Conservation (phyloP, 2,888 invertebrate species). For the Nephrotoma appendiculata region DNA sequence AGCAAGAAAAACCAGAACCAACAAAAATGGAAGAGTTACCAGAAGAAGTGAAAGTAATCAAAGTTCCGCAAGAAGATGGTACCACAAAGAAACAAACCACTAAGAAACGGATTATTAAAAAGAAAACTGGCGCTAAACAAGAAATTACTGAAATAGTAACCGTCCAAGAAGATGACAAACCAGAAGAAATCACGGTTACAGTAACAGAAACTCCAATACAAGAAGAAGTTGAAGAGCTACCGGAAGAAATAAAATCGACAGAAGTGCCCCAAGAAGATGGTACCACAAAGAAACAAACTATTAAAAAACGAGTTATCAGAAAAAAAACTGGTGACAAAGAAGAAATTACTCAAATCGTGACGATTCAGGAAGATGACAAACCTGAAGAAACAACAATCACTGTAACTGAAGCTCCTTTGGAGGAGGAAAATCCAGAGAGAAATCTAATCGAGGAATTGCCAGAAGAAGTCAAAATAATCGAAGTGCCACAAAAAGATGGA, state of each 20-base stretch:
- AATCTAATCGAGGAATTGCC: constrained; percentile 13
- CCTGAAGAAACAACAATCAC: constrained; percentile 19
- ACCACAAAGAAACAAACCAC: constrained; percentile 23
- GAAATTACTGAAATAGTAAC: constrained; percentile 27
- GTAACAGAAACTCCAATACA: constrained; percentile 23
- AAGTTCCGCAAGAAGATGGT: constrained; percentile 14
- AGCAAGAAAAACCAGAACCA: not conserved
- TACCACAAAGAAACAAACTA: constrained; percentile 20
- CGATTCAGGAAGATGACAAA: constrained; percentile 28
- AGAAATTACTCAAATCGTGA: constrained; percentile 29
- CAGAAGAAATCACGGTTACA: constrained; percentile 16
- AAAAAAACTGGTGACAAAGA: constrained; percentile 25
- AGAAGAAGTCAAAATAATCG: constrained; percentile 25
- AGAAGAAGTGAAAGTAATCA: constrained; percentile 13
- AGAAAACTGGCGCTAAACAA: constrained; percentile 21
- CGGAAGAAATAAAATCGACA: constrained; percentile 19
- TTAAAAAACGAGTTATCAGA: constrained; percentile 24
- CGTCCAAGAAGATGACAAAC: constrained; percentile 21
- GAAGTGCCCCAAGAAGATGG: constrained; percentile 18
- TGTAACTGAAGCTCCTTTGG: constrained; percentile 21
- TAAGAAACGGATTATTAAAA: constrained; percentile 25
- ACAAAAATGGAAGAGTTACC: constrained; percentile 9
- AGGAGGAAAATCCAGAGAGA: constrained; percentile 25
- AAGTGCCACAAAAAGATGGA: constrained; percentile 27
- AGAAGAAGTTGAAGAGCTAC: constrained; percentile 14